These are phyloP conservation scores for Poecile montanus DNA, from an alignment of 2,797 vertebrate species.

Conservation along the genomic window DNA sequence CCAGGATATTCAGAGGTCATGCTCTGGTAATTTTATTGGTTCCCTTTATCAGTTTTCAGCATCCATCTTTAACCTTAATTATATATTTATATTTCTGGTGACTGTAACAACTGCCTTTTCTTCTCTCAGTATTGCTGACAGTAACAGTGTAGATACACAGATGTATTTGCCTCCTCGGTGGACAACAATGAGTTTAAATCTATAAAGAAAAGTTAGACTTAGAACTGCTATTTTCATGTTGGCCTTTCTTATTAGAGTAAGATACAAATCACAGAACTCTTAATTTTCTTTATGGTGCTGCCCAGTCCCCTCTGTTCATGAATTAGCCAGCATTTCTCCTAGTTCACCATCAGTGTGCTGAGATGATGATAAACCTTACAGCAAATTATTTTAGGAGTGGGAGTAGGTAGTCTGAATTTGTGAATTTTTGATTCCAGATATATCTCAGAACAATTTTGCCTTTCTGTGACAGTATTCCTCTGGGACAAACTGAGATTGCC, in stretches of 20 bases:
- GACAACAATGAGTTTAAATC: not conserved
- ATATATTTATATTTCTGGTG: not conserved
- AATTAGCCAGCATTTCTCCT: not conserved
- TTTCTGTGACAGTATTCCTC: conserved; percentile 1
- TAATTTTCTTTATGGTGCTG: not conserved
- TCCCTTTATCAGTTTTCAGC: not conserved
- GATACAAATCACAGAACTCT: not conserved
- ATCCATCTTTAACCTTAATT: not conserved
- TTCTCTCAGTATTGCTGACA: not conserved
- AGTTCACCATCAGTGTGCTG: not conserved
- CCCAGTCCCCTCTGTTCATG: not conserved
- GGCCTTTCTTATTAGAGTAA: not conserved
- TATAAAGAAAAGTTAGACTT: not conserved
- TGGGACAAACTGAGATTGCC: not conserved
- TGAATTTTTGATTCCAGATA: not conserved
- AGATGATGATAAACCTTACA: not conserved
- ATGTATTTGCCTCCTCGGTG: not conserved
- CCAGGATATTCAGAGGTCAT: not conserved
- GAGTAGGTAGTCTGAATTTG: not conserved
- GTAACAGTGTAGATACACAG: not conserved
- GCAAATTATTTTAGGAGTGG: not conserved
- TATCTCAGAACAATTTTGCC: not conserved
- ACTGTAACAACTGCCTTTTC: not conserved
- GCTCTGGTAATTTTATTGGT: not conserved
- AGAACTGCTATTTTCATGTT: not conserved